Percentiles rank a stretch among this genome's conserved stretches.
These are phyloP conservation scores for Drosophila mayri DNA, from an alignment of 1,140 invertebrate species.

Conservation along the genomic window DNA sequence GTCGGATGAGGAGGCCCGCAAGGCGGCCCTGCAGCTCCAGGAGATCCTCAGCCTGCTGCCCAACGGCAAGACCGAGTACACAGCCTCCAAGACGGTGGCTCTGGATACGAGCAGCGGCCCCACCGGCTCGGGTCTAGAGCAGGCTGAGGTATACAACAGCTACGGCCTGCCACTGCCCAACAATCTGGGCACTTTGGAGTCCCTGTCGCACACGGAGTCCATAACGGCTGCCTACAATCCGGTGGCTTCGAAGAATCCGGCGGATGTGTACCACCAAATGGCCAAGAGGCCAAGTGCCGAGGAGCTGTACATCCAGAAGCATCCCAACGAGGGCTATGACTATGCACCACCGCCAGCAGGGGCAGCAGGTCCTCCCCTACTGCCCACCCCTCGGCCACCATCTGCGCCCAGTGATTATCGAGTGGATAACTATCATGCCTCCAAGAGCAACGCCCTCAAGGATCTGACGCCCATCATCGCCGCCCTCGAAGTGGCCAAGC, in stretches of 20 bases:
- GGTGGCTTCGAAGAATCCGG: constrained; percentile 39
- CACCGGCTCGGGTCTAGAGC: constrained; percentile 47
- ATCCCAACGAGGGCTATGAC: constrained; percentile 81
- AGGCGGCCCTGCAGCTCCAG: constrained; percentile 74
- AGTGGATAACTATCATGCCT: constrained; percentile 73
- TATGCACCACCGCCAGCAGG: constrained; percentile 50
- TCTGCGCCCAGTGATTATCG: constrained; percentile 46
- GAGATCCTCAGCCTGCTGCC: constrained; percentile 79
- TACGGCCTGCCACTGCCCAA: constrained; percentile 71
- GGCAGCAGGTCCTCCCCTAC: neutral
- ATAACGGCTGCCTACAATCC: constrained; percentile 77
- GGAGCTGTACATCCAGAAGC: constrained; percentile 77
- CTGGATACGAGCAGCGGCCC: constrained; percentile 53
- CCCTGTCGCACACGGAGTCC: constrained; percentile 79
- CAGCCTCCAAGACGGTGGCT: constrained; percentile 75
- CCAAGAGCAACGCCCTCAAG: constrained; percentile 70
- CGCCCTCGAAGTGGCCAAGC: constrained; percentile 77
- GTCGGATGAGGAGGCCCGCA: constrained; percentile 68
- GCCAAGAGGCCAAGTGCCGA: constrained; percentile 69
- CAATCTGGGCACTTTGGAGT: constrained; percentile 77
- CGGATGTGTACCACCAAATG: constrained; percentile 81
- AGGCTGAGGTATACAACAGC: constrained; percentile 62
- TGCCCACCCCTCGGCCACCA: constrained; percentile 7
- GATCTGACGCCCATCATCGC: constrained; percentile 81
- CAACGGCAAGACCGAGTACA: constrained; percentile 79